These are phyloP conservation scores for Grantiella picta DNA, from an alignment of 2,113 vertebrate genomes.

Conservation along the genomic window DNA sequence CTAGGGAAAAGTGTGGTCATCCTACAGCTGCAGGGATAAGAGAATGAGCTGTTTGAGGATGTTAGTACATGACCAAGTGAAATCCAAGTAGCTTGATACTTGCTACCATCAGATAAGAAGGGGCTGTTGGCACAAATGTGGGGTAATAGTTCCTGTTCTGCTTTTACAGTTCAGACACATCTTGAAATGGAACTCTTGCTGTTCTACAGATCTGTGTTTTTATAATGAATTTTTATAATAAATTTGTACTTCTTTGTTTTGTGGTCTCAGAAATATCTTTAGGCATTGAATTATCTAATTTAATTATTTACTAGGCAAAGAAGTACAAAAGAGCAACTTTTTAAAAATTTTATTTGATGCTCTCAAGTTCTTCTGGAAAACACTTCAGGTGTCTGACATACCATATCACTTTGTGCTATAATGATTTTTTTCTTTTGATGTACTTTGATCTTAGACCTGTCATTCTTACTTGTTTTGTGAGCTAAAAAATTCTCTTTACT, in stretches of 20 bases:
- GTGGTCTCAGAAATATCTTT: background rate
- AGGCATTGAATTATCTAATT: background rate
- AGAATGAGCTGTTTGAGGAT: background rate
- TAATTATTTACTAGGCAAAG: background rate
- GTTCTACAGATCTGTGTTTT: background rate
- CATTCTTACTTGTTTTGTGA: background rate
- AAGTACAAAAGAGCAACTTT: background rate
- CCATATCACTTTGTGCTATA: background rate
- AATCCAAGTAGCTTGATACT: background rate
- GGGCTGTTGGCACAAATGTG: background rate
- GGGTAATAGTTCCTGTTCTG: background rate
- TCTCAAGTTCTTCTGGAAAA: background rate
- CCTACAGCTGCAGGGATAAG: background rate
- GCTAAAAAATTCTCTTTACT: background rate
- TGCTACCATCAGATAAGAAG: background rate
- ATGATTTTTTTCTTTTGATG: background rate
- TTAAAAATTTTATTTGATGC: background rate
- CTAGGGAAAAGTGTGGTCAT: background rate
- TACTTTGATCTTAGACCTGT: background rate
- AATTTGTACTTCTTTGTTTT: background rate
- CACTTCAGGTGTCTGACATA: background rate
- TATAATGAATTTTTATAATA: background rate
- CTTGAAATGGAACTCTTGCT: background rate
- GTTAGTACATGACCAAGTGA: background rate
- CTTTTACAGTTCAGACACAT: background rate